phyloP scores from a whole-genome alignment of 2,797 vertebrate species.

The Benthosema pterotum region DNA sequence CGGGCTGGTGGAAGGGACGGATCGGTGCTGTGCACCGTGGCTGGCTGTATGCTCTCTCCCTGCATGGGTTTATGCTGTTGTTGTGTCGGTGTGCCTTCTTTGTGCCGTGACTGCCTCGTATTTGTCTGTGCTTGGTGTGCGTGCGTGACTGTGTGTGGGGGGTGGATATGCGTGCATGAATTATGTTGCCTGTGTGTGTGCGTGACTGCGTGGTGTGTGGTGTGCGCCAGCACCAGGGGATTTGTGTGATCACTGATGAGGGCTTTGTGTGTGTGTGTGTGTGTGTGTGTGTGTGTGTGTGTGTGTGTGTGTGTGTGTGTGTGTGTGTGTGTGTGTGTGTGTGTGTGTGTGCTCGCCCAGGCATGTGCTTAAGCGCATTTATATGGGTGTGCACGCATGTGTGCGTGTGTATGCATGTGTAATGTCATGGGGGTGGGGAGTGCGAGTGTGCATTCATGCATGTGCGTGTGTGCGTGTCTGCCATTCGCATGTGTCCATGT shows the following conservation, averaged over 20 bases:
- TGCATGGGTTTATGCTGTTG: slow-evolving; percentile 9
- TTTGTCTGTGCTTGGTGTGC: slow-evolving; percentile 4
- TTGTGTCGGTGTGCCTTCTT: slow-evolving; percentile 15
- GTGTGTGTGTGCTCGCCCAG: slow-evolving; percentile 30
- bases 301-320: slow-evolving; percentile 8
- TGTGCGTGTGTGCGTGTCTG: slow-evolving; percentile 23
- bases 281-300: not conserved
- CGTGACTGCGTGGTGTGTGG: not conserved
- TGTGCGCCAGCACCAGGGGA: not conserved
- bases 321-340: slow-evolving; percentile 11
- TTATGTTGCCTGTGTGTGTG: slow-evolving; percentile 4
- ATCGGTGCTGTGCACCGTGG: not conserved
- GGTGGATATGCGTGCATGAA: slow-evolving; percentile 25
- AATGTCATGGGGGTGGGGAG: slow-evolving; percentile 26
- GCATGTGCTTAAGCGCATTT: slow-evolving; percentile 46
- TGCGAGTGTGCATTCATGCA: slow-evolving; percentile 17
- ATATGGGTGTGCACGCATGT: slow-evolving; percentile 47
- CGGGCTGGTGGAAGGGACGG: slow-evolving; percentile 27
- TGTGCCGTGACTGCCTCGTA: slow-evolving; percentile 28
- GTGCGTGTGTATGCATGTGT: slow-evolving; percentile 54
- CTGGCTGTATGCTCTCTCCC: too few relatives aligned
- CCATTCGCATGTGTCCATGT: slow-evolving; percentile 20
- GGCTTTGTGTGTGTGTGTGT: slow-evolving; percentile 13
- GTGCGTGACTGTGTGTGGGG: slow-evolving; percentile 4
- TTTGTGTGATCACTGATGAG: slow-evolving; percentile 6